phyloP scores from a whole-genome alignment of 2,888 invertebrate species.

The Lumbricus terrestris region DNA sequence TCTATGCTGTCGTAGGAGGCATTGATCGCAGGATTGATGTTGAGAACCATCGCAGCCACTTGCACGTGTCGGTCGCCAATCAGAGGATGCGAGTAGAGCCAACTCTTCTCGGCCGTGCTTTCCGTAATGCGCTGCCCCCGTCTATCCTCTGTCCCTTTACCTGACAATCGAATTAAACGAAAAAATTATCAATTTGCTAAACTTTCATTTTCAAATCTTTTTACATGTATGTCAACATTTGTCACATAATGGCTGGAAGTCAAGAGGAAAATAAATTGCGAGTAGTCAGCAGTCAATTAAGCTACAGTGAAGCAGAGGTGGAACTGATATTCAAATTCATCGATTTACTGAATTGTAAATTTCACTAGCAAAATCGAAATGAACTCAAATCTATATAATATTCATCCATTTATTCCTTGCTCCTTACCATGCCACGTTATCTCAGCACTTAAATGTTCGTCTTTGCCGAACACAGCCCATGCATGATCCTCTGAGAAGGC shows the following conservation, averaged over 20 bases:
- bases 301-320: not conserved
- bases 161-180: slow-evolving; percentile 54
- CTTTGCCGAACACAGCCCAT: slow-evolving; percentile 91
- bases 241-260: too few species aligned
- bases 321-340: not conserved
- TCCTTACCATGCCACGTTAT: slow-evolving; percentile 72
- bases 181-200: too few species aligned
- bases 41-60: slow-evolving; percentile 87
- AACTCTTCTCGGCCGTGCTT: slow-evolving; percentile 81
- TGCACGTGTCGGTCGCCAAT: slow-evolving; percentile 86
- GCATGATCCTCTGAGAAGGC: slow-evolving; percentile 95
- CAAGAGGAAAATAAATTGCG: too few species aligned
- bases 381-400: not conserved
- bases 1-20: slow-evolving; percentile 84
- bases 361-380: not conserved
- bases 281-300: not conserved
- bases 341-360: not conserved
- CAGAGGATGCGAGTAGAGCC: slow-evolving; percentile 90
- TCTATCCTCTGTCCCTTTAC: slow-evolving; percentile 93
- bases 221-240: too few species aligned
- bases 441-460: slow-evolving; percentile 76
- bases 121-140: slow-evolving; percentile 83
- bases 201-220: too few species aligned
- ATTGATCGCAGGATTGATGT: slow-evolving; percentile 86
- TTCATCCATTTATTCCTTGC: not conserved